A percentile compares a stretch with the other conserved stretches of the same genome.
Conservation (phyloP, 2,113 vertebrate species). For the Myotis brandtii region DNA sequence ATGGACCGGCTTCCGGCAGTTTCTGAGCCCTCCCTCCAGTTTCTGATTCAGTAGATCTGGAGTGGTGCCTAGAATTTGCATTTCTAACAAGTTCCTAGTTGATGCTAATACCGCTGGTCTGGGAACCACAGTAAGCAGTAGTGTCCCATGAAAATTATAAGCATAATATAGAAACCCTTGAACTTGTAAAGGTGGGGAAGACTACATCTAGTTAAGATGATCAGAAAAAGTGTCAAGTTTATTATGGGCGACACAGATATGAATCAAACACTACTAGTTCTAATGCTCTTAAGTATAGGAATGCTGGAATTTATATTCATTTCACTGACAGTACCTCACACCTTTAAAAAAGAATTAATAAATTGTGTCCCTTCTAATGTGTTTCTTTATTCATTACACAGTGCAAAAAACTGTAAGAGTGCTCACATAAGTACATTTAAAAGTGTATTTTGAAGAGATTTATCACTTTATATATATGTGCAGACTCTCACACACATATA, state of each 20-base stretch:
- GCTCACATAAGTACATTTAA: background rate
- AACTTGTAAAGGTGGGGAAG: background rate
- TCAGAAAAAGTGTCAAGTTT: background rate
- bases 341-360: background rate
- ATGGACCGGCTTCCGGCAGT: too few species aligned
- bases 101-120: background rate
- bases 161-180: background rate
- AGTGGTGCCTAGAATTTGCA: background rate
- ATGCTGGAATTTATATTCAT: conserved; percentile 6
- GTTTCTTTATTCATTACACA: background rate
- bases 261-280: background rate
- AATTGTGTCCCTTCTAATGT: background rate
- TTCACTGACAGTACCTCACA: background rate
- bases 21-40: background rate
- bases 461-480: background rate
- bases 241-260: background rate
- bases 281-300: background rate
- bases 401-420: background rate
- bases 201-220: background rate
- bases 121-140: background rate
- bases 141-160: background rate
- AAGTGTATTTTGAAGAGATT: background rate
- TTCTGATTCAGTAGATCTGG: background rate
- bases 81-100: background rate
- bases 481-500: background rate